Base-by-base conservation (phyloP, 2,797 vertebrate genomes). In the Buceros bicornis region DNA sequence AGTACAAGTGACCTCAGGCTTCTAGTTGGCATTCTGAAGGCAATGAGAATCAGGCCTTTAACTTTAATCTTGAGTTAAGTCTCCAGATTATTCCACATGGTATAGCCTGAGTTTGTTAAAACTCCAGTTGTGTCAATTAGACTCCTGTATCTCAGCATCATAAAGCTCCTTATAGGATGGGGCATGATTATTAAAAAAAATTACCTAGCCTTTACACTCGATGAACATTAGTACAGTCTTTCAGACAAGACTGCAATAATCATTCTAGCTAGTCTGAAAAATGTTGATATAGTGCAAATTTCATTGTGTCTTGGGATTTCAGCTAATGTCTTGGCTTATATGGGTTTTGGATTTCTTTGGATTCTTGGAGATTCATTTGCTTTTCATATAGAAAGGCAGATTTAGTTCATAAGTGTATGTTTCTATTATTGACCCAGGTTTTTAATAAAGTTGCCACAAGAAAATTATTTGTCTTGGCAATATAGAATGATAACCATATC, bases 1-100 rank as follows among this genome's bases (percentile, higher is more conserved):
- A 51, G 51, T 93, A 61, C 71, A 88, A 50, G 78, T 96, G 92
- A 93, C 91, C 92, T 94, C 91, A 61, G 76, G 43, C 62, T 95
- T 93, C 73, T 56, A 89, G 0, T 21, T 82, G 56, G 50, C 48
- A 6, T 92, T 92, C 61, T 57, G 76, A 72, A 93, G 78, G 64
- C 50, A 81, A 25, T 70, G 87, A 64, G 78, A 87, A 82, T 80
- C 37, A 66, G 64, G 56, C 64, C 79, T 92, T 84, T 91, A 83
- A 74, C 31, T 87, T 92, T 65, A 82, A 65, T 91, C 43, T 95
- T 29, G 67, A 78, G 12, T 66, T 81, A 92, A 93, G 10, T 80
- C 65, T 45, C 60, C 51, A 56, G 80, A 61, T 90, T 64, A 87
- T 93, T 94, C 80, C 31, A 61, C 1, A 24, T 74, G 67, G 42